These are phyloP conservation scores for Syrista parreyssii DNA, from an alignment of 2,888 invertebrate genomes.

Conservation along the genomic window DNA sequence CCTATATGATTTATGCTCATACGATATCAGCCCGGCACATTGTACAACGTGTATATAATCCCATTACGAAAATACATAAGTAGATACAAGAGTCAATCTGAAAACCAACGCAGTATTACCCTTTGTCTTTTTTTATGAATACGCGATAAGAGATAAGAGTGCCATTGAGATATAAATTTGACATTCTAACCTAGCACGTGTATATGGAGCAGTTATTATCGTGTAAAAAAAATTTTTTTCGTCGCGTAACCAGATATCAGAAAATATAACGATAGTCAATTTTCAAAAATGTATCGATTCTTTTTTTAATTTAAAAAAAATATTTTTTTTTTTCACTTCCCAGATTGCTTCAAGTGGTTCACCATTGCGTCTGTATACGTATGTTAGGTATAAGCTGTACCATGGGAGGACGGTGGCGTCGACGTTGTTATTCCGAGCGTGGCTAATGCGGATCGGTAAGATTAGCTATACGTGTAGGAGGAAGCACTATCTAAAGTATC, in stretches of 20 bases:
- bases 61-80: neutral
- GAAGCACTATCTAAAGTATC: constrained; percentile 1
- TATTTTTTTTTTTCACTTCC: neutral
- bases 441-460: constrained; percentile 1
- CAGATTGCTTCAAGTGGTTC: neutral
- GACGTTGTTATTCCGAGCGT: constrained; percentile 9
- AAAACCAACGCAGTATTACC: no score
- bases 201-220: neutral
- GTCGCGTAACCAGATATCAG: neutral
- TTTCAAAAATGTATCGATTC: no score
- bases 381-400: neutral
- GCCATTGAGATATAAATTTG: neutral
- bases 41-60: neutral
- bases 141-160: neutral
- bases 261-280: neutral
- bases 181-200: no score
- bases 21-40: neutral
- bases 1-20: neutral
- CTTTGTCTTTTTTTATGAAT: no score
- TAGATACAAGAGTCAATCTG: neutral
- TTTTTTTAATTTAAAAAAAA: neutral
- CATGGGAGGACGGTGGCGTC: constrained; percentile 3
- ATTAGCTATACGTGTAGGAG: neutral
- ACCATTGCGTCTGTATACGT: neutral
- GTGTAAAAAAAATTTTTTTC: neutral